phyloP scores from a whole-genome alignment of 37 sponge, comb jelly and placozoan genomes.

The Geodia barretti region DNA sequence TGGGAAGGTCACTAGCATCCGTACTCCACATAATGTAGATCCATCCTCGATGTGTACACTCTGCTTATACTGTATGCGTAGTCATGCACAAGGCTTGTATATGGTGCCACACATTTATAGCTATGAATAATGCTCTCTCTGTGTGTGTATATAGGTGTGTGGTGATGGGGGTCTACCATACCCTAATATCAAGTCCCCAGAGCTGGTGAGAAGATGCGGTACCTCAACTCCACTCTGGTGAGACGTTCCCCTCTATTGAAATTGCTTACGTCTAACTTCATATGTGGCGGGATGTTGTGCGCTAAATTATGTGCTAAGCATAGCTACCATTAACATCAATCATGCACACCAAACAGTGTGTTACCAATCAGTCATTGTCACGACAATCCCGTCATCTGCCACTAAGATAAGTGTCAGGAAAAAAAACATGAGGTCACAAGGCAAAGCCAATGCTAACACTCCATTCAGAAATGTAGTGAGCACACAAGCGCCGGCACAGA shows the following conservation, averaged over 20 bases:
- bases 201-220: constrained; percentile 94
- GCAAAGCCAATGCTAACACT: too few relatives aligned
- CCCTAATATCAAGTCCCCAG: constrained; percentile 93
- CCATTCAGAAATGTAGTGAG: too few relatives aligned
- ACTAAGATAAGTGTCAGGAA: background rate
- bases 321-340: too few relatives aligned
- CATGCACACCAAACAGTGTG: too few relatives aligned
- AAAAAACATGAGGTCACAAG: too few relatives aligned
- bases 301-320: too few relatives aligned
- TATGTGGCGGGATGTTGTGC: too few relatives aligned
- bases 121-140: background rate
- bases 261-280: too few relatives aligned
- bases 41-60: background rate
- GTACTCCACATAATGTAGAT: background rate
- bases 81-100: background rate
- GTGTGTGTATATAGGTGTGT: constrained; percentile 68
- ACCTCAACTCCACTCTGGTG: constrained; percentile 73
- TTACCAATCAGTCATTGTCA: too few relatives aligned
- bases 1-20: constrained; percentile 70
- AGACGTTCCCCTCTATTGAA: background rate
- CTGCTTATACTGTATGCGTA: constrained; percentile 7
- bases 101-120: too few relatives aligned
- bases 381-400: background rate
- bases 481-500: background rate
- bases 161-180: constrained; percentile 97